phyloP scores from a whole-genome alignment of 2,797 vertebrate genomes.

The Microcaecilia unicolor region DNA sequence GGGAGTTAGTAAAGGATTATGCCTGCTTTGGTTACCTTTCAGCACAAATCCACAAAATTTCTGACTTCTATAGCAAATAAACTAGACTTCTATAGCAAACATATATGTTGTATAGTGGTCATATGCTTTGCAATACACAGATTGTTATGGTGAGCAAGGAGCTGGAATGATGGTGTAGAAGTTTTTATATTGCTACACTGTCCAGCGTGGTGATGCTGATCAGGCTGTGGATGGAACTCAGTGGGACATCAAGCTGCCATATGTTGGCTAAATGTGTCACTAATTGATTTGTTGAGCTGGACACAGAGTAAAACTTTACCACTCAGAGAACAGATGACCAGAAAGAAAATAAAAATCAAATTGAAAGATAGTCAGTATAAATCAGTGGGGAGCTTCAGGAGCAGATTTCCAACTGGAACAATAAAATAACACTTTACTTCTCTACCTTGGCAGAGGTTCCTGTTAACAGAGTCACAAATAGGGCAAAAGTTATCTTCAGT shows the following conservation, averaged over 20 bases:
- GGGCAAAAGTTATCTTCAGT: constrained; percentile 31
- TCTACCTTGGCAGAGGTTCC: constrained; percentile 13
- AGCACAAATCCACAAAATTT: too few species aligned
- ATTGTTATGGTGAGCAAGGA: too few species aligned
- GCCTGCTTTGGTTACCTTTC: too few species aligned
- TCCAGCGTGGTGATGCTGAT: too few species aligned
- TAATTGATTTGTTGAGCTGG: constrained; percentile 32
- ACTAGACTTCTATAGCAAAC: too few species aligned
- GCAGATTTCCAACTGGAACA: neutral
- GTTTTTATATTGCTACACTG: too few species aligned
- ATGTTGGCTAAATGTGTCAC: constrained; percentile 31
- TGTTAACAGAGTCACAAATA: constrained; percentile 12
- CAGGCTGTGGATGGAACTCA: neutral
- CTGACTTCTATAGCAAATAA: too few species aligned
- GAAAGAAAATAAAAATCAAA: constrained; percentile 1
- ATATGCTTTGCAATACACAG: too few species aligned
- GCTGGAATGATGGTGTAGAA: too few species aligned
- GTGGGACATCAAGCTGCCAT: constrained; percentile 17
- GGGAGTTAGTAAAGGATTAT: too few species aligned
- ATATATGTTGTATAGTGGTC: too few species aligned
- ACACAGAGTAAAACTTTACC: constrained; percentile 32
- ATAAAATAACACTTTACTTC: neutral
- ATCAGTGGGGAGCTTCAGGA: neutral
- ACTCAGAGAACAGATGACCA: constrained; percentile 30
- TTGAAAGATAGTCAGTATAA: neutral